phyloP scores from a whole-genome alignment of 2,888 invertebrate genomes.

The Drepana falcataria region DNA sequence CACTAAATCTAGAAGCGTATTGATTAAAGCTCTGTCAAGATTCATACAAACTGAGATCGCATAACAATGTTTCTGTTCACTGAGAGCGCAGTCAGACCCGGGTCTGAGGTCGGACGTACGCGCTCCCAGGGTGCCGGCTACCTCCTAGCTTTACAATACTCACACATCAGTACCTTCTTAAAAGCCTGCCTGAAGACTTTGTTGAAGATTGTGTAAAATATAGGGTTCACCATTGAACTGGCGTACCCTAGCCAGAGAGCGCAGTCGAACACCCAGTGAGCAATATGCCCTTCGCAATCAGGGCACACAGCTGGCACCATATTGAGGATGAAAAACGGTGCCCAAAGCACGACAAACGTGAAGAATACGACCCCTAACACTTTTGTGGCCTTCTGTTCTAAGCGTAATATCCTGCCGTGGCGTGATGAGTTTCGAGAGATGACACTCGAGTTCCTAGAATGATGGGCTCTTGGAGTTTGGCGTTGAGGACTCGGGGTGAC shows the following conservation, averaged over 20 bases:
- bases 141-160: constrained; percentile 79
- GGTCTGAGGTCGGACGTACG: constrained; percentile 65
- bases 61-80: constrained; percentile 53
- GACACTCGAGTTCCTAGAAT: constrained; percentile 88
- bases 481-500: constrained; percentile 57
- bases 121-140: constrained; percentile 78
- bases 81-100: constrained; percentile 70
- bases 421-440: constrained; percentile 89
- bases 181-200: constrained; percentile 95
- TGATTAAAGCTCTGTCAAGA: constrained; percentile 43
- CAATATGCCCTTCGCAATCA: constrained; percentile 86
- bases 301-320: constrained; percentile 90
- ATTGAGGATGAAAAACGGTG: constrained; percentile 96
- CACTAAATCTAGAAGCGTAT: constrained; percentile 36
- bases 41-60: constrained; percentile 67
- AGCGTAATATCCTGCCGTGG: constrained; percentile 89
- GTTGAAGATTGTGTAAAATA: constrained; percentile 97
- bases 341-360: constrained; percentile 96
- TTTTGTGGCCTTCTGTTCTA: constrained; percentile 98
- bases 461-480: constrained; percentile 82
- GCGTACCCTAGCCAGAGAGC: constrained; percentile 96
- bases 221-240: constrained; percentile 96
- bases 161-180: constrained; percentile 89
- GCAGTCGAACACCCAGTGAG: constrained; percentile 89
- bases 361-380: constrained; percentile 96